Percentiles rank a stretch among this genome's conserved stretches.
Conservation (phyloP, 2,888 invertebrate species). For the Caenorhabditis doughertyi region DNA sequence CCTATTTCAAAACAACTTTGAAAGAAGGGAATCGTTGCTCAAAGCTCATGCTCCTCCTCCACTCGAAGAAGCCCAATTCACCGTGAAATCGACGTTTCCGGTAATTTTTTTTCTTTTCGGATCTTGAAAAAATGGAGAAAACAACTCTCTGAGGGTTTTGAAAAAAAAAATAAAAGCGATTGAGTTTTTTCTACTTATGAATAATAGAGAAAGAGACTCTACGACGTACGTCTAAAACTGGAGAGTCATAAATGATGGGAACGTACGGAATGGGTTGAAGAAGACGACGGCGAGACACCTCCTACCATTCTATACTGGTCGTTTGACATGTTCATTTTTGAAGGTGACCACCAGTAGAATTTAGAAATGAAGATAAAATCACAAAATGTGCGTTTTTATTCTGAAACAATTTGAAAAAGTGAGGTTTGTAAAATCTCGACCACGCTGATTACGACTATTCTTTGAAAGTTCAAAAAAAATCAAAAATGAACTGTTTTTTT, state of each 20-base stretch:
- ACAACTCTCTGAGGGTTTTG: slow-evolving; percentile 33
- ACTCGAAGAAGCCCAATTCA: slow-evolving; percentile 39
- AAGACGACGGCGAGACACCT: slow-evolving; percentile 29
- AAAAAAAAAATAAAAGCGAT: slow-evolving; percentile 27
- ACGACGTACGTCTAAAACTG: slow-evolving; percentile 3
- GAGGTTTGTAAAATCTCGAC: not conserved
- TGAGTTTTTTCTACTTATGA: slow-evolving; percentile 24
- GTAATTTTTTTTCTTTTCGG: slow-evolving; percentile 39
- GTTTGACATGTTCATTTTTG: slow-evolving; percentile 44
- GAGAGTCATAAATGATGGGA: slow-evolving; percentile 48
- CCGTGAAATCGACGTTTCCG: slow-evolving; percentile 61
- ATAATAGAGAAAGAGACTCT: slow-evolving; percentile 12
- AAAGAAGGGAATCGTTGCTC: slow-evolving; percentile 15
- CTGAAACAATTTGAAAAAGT: not conserved
- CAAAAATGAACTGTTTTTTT: not conserved
- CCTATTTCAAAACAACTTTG: slow-evolving; percentile 46
- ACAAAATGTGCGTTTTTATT: not conserved
- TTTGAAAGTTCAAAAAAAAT: too few relatives aligned
- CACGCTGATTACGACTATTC: not conserved
- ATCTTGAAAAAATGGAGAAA: slow-evolving; percentile 23
- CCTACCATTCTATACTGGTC: slow-evolving; percentile 55
- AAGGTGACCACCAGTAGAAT: slow-evolving; percentile 4
- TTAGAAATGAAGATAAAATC: slow-evolving; percentile 10
- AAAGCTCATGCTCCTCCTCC: slow-evolving; percentile 19
- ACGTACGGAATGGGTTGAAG: slow-evolving; percentile 50